Percentiles rank a stretch among this genome's conserved stretches.
These are phyloP conservation scores for Idaea biselata DNA, from an alignment of 2,888 invertebrate species.

Conservation along the genomic window DNA sequence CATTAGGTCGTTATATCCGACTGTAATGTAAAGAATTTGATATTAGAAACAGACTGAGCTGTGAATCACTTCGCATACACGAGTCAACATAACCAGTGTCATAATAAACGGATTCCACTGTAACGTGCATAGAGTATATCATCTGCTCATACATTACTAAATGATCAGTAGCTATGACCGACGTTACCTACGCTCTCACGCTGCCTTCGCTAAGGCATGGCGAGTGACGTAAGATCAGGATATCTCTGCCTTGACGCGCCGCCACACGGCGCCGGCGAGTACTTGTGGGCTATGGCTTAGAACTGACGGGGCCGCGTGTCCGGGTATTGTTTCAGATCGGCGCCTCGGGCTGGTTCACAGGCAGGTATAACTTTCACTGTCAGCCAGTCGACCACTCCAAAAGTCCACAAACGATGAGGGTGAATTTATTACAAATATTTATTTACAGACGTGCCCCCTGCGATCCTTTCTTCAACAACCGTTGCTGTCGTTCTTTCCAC, in stretches of 20 bases:
- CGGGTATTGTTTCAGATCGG: conserved; percentile 88
- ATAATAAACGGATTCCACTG: too few species aligned
- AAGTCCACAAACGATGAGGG: conserved; percentile 94
- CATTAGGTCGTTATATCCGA: too few species aligned
- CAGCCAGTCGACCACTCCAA: conserved; percentile 98
- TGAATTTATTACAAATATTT: conserved; percentile 79
- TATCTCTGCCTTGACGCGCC: too few species aligned
- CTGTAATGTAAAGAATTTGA: too few species aligned
- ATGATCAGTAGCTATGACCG: conserved; percentile 11
- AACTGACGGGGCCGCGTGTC: conserved; percentile 63
- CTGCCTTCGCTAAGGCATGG: background rate
- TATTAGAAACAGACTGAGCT: too few species aligned
- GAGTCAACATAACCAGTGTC: too few species aligned
- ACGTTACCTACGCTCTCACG: background rate
- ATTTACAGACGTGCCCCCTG: conserved; percentile 37
- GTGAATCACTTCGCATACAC: too few species aligned
- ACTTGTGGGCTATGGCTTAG: conserved; percentile 4
- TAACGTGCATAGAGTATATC: conserved; percentile 19
- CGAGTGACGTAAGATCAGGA: background rate
- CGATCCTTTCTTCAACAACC: background rate
- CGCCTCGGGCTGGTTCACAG: conserved; percentile 95
- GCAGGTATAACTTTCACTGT: conserved; percentile 96
- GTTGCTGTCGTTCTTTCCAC: too few species aligned
- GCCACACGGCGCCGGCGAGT: too few species aligned
- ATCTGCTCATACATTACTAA: conserved; percentile 26